Conservation (phyloP, 53 echinoderm and acorn worm species). For the Paracentrotus lividus region DNA sequence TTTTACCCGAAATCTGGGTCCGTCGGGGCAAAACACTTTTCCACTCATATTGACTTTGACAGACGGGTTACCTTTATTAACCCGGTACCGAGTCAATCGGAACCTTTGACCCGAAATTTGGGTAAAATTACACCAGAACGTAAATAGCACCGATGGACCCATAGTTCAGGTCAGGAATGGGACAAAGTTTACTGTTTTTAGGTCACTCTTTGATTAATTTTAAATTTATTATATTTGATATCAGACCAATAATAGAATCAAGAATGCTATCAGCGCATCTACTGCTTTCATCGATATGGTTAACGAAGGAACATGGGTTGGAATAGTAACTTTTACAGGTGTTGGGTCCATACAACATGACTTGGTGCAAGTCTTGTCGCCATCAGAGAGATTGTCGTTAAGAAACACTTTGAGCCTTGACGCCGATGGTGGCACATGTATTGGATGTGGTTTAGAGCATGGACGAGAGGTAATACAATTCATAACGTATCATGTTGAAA, state of each 20-base stretch:
- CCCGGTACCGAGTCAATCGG: too few species aligned
- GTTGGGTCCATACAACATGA: background rate
- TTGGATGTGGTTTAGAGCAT: constrained; percentile 54
- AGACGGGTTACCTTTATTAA: too few species aligned
- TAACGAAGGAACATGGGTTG: constrained; percentile 70
- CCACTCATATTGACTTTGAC: too few species aligned
- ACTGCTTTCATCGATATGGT: constrained; percentile 79
- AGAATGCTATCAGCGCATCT: constrained; percentile 62
- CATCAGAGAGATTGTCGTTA: background rate
- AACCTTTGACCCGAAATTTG: too few species aligned
- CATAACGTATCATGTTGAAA: too few species aligned
- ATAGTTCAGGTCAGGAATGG: too few species aligned
- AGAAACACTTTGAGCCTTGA: background rate
- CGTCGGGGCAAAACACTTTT: too few species aligned
- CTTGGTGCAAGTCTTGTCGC: constrained; percentile 13
- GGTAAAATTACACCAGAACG: too few species aligned
- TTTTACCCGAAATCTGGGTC: too few species aligned
- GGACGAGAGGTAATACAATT: constrained; percentile 46
- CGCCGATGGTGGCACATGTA: constrained; percentile 47
- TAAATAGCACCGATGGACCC: too few species aligned
- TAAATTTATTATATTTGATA: too few species aligned
- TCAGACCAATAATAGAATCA: constrained; percentile 13
- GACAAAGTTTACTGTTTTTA: too few species aligned
- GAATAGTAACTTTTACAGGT: constrained; percentile 29
- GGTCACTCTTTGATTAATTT: background rate